These are phyloP conservation scores for Hydraecia micacea DNA, from an alignment of 2,888 invertebrate genomes.

Conservation along the genomic window DNA sequence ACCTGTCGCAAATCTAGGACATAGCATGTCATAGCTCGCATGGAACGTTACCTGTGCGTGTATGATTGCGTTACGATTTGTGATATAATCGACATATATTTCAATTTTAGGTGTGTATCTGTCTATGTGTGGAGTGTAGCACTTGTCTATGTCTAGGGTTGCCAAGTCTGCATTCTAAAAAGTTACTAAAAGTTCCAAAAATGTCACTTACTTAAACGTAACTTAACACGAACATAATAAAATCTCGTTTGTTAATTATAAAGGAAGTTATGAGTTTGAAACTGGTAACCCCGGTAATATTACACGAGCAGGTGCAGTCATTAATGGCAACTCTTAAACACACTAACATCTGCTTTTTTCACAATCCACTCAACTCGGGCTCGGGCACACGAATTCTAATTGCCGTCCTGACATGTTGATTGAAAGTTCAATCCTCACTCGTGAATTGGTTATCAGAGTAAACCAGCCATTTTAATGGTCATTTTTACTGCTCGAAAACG, in stretches of 20 bases:
- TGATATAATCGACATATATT: constrained; percentile 84
- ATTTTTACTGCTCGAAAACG: constrained; percentile 69
- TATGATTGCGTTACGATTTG: constrained; percentile 85
- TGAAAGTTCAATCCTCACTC: constrained; percentile 74
- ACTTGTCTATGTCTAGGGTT: constrained; percentile 57
- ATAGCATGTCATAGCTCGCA: constrained; percentile 86
- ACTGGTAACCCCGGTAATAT: constrained; percentile 73
- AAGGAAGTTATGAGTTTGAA: constrained; percentile 60
- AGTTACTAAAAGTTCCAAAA: neutral
- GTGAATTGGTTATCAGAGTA: constrained; percentile 64
- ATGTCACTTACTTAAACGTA: constrained; percentile 18
- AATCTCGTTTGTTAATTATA: constrained; percentile 53
- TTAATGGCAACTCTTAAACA: constrained; percentile 82
- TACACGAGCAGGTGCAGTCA: constrained; percentile 83
- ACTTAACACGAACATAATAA: constrained; percentile 26
- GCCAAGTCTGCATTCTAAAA: constrained; percentile 27
- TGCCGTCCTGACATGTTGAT: constrained; percentile 77
- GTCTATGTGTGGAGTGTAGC: constrained; percentile 58
- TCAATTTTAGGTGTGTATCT: constrained; percentile 71
- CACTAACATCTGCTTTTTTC: constrained; percentile 87
- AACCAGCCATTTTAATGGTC: constrained; percentile 70
- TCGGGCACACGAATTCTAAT: constrained; percentile 82
- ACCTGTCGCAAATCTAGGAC: constrained; percentile 88
- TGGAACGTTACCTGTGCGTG: constrained; percentile 81
- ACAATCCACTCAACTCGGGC: constrained; percentile 78